phyloP scores from a whole-genome alignment of 1,140 invertebrate genomes.

The Panagrolaimus sp. region DNA sequence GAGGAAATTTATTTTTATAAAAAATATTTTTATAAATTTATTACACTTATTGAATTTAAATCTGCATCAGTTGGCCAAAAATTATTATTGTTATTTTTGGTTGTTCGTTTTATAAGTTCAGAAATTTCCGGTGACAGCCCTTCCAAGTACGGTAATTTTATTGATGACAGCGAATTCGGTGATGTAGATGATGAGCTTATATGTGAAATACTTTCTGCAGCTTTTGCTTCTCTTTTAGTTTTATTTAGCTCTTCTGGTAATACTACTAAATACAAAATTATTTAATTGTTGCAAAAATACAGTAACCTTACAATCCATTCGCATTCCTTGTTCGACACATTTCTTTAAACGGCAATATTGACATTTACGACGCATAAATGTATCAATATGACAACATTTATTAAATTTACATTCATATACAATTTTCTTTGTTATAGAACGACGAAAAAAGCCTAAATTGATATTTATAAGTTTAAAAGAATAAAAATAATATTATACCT shows the following conservation, averaged over 20 bases:
- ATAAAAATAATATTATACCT: background rate
- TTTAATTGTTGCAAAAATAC: background rate
- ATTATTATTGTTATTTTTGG: background rate
- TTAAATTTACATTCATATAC: conserved; percentile 8
- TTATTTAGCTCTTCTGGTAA: conserved; percentile 2
- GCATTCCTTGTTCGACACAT: conserved; percentile 6
- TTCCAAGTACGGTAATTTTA: background rate
- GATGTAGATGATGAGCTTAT: background rate
- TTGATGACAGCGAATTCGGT: background rate
- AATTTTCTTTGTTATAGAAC: background rate
- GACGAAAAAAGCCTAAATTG: background rate
- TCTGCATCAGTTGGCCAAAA: conserved; percentile 10
- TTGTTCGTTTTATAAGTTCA: conserved; percentile 6
- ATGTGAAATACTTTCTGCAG: background rate
- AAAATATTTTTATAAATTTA: too few species aligned
- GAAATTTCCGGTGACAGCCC: background rate
- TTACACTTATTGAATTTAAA: background rate
- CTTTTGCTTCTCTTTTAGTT: conserved; percentile 5
- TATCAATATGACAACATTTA: conserved; percentile 1
- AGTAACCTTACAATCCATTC: background rate
- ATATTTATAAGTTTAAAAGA: background rate
- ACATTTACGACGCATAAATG: conserved; percentile 10
- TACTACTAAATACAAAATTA: background rate
- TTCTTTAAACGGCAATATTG: conserved; percentile 5
- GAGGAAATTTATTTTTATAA: too few species aligned